These are phyloP conservation scores for Hypotaenidia okinawae DNA, from an alignment of 2,797 vertebrate species.

Conservation along the genomic window DNA sequence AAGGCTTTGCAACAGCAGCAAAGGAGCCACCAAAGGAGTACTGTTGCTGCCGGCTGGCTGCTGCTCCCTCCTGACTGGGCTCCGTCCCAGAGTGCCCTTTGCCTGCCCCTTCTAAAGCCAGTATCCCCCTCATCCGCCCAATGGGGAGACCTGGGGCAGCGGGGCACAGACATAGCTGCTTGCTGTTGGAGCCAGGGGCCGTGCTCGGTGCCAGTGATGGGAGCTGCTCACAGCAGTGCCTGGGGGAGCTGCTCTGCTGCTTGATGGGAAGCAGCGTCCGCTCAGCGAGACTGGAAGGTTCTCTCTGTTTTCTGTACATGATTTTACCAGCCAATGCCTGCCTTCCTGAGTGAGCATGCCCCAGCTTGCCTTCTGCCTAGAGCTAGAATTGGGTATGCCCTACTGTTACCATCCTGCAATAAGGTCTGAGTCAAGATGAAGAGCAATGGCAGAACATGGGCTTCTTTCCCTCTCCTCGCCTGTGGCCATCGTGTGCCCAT, in stretches of 20 bases:
- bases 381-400: neutral
- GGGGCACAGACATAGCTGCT: neutral
- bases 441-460: neutral
- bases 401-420: neutral
- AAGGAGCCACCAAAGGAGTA: rapidly evolving
- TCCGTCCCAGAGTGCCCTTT: neutral
- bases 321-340: neutral
- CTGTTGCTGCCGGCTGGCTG: neutral
- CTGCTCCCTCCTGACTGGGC: neutral
- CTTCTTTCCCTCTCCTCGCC: neutral
- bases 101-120: neutral
- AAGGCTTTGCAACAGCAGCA: neutral
- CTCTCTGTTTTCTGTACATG: neutral
- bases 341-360: neutral
- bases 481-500: neutral
- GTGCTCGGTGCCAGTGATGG: neutral
- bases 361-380: neutral
- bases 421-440: neutral
- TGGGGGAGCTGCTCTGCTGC: neutral
- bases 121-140: neutral
- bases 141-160: rapidly evolving
- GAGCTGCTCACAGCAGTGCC: neutral
- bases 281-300: neutral
- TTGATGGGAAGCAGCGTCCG: neutral
- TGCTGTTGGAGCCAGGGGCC: neutral